Base-by-base conservation (phyloP, 2,113 vertebrate species). In the Aptenodytes forsteri region DNA sequence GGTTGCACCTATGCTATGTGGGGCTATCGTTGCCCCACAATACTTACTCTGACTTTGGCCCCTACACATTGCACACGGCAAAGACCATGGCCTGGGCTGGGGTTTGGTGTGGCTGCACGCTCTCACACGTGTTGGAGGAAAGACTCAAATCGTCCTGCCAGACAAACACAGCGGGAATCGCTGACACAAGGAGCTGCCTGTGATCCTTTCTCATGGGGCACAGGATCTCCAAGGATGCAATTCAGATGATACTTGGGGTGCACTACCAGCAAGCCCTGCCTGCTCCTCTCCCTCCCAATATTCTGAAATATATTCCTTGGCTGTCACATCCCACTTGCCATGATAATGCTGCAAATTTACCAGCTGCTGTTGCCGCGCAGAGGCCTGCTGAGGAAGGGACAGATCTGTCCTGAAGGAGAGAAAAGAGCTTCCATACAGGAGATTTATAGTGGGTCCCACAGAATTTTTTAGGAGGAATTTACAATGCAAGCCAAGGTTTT, bases 41-140 rank as follows among this genome's bases (percentile, higher is more conserved):
- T 3, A 9, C 10, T 67, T 26, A 56, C 54, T 47, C 38, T 83
- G 66, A 25, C 26, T 58, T 65, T 58, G 59, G 50, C 14, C 50
- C 20, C 27, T 30, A 3, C 38, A 17, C 4, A 1, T 11, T 6
- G 16, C 59, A 20, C 11, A 2, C 9, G 50, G 55, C 59, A 44
- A 22, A 84, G 59, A 55, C 5, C 44, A 17, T 3, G 7, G 34
- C 13, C 26, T 36, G 27, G 50, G 25, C 6, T 22, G 42, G 32
- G 22, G 11, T 9, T 59, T 47, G 44, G 30, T 25, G 26, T 7
- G 38, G 59, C 44, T 50, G 5, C 0, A 1, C 1, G 1, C 47
- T n/a, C 61, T 26, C 50, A 18, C 18, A 3, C 1, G 2, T 2
- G 9, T 1, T 27, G 42, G 36, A 82, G 30, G 17, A 47, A 67